These are phyloP conservation scores for Caradrina clavipalpis DNA, from an alignment of 2,888 invertebrate species.

Conservation along the genomic window DNA sequence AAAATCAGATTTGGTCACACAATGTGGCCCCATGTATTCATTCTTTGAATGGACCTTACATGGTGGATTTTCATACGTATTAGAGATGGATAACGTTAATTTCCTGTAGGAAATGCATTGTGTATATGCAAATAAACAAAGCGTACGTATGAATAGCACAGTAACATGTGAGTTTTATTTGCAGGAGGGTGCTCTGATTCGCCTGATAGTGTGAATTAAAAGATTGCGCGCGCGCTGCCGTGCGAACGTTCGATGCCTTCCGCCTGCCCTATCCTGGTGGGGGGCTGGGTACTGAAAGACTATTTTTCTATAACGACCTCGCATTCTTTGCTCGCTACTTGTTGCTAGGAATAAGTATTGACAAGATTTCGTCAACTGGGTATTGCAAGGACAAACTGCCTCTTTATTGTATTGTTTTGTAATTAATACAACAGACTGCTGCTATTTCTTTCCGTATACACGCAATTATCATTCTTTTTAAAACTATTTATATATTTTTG, in stretches of 20 bases:
- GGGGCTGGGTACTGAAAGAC: conserved; percentile 42
- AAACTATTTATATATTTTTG: background rate
- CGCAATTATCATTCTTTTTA: background rate
- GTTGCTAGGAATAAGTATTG: conserved; percentile 5
- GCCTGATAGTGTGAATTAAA: conserved; percentile 78
- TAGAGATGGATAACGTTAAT: conserved; percentile 46
- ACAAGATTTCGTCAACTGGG: background rate
- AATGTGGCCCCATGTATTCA: conserved; percentile 43
- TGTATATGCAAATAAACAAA: conserved; percentile 50
- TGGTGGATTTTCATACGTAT: conserved; percentile 43
- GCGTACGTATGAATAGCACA: conserved; percentile 48
- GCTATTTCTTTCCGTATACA: background rate
- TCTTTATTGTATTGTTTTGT: background rate
- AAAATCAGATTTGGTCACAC: conserved; percentile 71
- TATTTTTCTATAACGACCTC: conserved; percentile 43
- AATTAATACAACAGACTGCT: too few relatives aligned
- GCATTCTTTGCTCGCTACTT: conserved; percentile 38
- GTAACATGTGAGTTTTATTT: conserved; percentile 58
- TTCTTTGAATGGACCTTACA: conserved; percentile 38
- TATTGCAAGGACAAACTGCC: background rate
- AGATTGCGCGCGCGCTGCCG: conserved; percentile 74
- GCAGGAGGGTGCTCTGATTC: conserved; percentile 72
- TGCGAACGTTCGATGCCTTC: conserved; percentile 70
- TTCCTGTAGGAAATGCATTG: conserved; percentile 49
- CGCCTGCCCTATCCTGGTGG: conserved; percentile 65